A percentile compares a stretch with the other conserved stretches of the same genome.
phyloP scores from a whole-genome alignment of 2,797 vertebrate species.

The Oryzias sinensis region DNA sequence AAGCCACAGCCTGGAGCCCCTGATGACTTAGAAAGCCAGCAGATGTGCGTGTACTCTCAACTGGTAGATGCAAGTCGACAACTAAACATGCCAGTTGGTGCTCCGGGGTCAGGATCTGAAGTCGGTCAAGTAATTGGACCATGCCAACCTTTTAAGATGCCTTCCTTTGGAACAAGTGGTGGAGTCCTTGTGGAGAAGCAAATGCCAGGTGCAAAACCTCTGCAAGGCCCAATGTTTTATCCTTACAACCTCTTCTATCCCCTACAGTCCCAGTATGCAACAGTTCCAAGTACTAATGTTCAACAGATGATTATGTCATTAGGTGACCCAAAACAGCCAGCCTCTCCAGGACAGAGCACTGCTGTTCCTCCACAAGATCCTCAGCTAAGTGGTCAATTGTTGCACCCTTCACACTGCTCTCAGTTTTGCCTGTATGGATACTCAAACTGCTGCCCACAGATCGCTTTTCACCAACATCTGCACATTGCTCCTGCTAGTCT shows the following conservation, averaged over 20 bases:
- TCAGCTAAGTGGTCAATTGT: conserved; percentile 1
- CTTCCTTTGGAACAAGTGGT: not conserved
- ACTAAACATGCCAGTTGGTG: conserved; percentile 4
- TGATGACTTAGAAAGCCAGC: not conserved
- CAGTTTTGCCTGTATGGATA: conserved; percentile 42
- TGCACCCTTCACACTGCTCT: conserved; percentile 33
- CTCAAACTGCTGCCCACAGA: conserved; percentile 63
- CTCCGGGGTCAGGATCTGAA: conserved; percentile 1
- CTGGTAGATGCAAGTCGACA: not conserved
- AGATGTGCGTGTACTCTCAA: conserved; percentile 13
- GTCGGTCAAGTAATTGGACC: not conserved
- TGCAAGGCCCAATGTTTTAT: not conserved
- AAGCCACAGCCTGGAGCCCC: not conserved
- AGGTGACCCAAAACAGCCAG: not conserved
- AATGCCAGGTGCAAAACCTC: not conserved
- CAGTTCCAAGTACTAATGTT: not conserved
- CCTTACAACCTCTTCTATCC: conserved; percentile 2
- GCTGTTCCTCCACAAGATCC: not conserved
- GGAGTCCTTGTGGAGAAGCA: not conserved
- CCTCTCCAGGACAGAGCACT: not conserved
- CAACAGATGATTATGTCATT: not conserved
- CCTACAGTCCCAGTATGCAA: conserved; percentile 13
- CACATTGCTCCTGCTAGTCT: conserved; percentile 42
- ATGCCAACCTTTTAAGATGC: not conserved
- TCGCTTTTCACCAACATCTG: conserved; percentile 70